Conservation (phyloP, 1,140 invertebrate species). For the Trinorchestia longiramus region DNA sequence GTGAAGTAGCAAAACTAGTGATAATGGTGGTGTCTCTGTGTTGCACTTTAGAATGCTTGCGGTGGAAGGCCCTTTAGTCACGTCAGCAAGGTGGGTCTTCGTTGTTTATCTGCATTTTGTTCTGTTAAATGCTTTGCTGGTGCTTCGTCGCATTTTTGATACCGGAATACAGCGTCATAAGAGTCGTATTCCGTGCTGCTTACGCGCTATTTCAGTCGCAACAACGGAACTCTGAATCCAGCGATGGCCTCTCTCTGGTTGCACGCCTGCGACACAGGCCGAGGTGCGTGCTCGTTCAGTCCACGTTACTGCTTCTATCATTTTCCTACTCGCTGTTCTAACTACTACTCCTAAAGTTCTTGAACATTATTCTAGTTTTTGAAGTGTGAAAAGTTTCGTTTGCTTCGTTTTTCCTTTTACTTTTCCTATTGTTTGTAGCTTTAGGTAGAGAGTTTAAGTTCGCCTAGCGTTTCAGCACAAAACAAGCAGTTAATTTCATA, state of each 20-base stretch:
- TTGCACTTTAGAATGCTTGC: slow-evolving; percentile 50
- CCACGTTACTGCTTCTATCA: background rate
- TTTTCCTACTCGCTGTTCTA: background rate
- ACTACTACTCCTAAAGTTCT: background rate
- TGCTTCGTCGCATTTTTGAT: background rate
- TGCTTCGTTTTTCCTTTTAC: background rate
- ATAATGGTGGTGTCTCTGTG: slow-evolving; percentile 9
- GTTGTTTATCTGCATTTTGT: background rate
- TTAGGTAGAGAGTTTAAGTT: background rate
- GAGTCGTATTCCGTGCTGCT: background rate
- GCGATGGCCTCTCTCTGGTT: background rate
- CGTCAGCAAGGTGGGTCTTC: slow-evolving; percentile 36
- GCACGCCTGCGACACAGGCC: background rate
- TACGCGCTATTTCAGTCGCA: background rate
- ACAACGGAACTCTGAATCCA: background rate
- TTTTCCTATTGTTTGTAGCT: background rate
- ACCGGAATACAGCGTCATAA: background rate
- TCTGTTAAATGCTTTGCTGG: background rate
- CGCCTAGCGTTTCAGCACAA: background rate
- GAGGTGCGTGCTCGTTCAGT: background rate
- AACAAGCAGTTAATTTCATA: background rate
- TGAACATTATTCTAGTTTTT: background rate
- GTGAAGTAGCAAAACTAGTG: background rate
- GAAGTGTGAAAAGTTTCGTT: background rate
- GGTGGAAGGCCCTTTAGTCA: slow-evolving; percentile 44